Base-by-base conservation (phyloP, 2,888 invertebrate genomes). In the Chrysomela aeneicollis region DNA sequence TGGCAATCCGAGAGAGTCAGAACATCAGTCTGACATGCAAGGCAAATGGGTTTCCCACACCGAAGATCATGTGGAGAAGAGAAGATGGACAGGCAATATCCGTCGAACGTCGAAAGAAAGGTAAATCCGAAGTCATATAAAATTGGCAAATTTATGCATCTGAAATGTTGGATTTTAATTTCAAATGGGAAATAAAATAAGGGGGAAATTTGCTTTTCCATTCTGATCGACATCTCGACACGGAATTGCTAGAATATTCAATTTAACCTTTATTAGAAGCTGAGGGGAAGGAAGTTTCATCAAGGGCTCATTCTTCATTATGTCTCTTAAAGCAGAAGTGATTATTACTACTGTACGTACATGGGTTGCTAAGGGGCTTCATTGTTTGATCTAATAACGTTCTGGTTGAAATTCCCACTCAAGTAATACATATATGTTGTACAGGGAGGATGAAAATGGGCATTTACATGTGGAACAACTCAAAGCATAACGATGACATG, bases 21-120 rank as follows among this genome's bases (percentile, higher is more conserved):
- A 97, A 95, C 82, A 93, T 97, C 73, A 95, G 94, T 70, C 87
- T 97, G 78, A 91, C 93, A 61, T 97, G 97, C 83, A 92, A 92
- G 78, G 94, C 94, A 18, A 92, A 94, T 76, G 97, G 97, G 50
- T 94, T 94, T 80, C 97, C 97, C 0, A 87, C 90, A 21, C 97
- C 97, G 10, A 92, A 92, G 83, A 92, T 97, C 75, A 95, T 92
- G 87, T 98, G 97, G 97, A 88, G 93, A 69, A 86, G 95, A 58
- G 95, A 96, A 79, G 95, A 96, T 79, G 93, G 94, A 19, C 92
- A 94, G 82, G 90, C 90, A 66, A 95, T 96, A 79, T 89, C 90
- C 30, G 89, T 94, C 42, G 94, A 94, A 78, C 89, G 91, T 68
- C 90, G 93, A 82, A 92, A 92, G 85, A 94, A 94, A 90, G 92